Percentiles rank a stretch among this genome's conserved stretches.
phyloP scores from a whole-genome alignment of 2,797 vertebrate species.

The Alcedo atthis region DNA sequence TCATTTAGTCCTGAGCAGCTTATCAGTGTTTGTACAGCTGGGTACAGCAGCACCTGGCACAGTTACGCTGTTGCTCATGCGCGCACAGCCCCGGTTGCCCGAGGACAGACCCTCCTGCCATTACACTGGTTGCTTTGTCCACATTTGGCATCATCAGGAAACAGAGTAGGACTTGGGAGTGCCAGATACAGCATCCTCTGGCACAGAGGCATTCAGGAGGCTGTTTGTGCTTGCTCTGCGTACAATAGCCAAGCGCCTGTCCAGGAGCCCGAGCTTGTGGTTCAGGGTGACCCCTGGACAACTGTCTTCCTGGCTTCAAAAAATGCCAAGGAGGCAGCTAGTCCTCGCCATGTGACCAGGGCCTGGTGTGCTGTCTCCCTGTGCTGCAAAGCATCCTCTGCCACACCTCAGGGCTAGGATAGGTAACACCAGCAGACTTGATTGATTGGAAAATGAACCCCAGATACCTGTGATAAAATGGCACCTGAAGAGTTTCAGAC shows the following conservation, averaged over 20 bases:
- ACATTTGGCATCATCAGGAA: fast-evolving
- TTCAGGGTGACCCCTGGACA: not conserved
- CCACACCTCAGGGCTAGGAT: fast-evolving
- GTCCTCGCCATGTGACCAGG: not conserved
- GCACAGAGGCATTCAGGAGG: not conserved
- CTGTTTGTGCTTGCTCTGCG: not conserved
- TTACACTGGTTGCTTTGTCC: not conserved
- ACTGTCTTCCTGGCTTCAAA: not conserved
- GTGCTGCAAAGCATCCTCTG: not conserved
- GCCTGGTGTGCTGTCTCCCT: not conserved
- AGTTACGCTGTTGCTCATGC: fast-evolving
- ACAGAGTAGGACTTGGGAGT: not conserved
- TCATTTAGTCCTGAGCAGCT: not conserved
- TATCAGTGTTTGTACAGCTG: not conserved
- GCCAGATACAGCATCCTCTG: not conserved
- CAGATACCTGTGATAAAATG: not conserved
- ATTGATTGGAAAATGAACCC: not conserved
- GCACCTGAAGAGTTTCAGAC: not conserved
- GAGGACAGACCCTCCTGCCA: not conserved
- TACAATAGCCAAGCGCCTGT: fast-evolving
- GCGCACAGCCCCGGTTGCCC: not conserved
- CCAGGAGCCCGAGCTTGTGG: not conserved
- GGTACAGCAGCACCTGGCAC: not conserved
- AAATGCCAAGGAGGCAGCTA: not conserved
- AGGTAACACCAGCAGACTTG: not conserved